phyloP scores from a whole-genome alignment of 2,888 invertebrate species.

The Drosophila pseudotalamancana region DNA sequence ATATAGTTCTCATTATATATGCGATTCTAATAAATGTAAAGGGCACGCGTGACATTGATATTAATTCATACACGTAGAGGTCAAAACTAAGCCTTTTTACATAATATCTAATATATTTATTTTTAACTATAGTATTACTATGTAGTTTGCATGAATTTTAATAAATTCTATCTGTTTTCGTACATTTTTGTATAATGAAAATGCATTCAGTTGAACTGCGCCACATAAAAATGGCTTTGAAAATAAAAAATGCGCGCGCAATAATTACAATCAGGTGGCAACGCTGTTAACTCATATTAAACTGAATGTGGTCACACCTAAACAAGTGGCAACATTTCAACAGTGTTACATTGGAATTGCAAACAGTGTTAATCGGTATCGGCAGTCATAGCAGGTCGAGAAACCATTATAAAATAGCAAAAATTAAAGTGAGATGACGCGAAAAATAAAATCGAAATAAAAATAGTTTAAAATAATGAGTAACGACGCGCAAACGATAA shows the following conservation, averaged over 20 bases:
- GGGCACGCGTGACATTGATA: too few species aligned
- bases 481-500: slow-evolving; percentile 49
- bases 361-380: slow-evolving; percentile 40
- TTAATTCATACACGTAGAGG: too few species aligned
- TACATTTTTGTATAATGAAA: too few species aligned
- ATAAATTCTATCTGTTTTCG: too few species aligned
- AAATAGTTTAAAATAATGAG: slow-evolving; percentile 23
- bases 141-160: too few species aligned
- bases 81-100: too few species aligned
- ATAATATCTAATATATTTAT: too few species aligned
- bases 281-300: not conserved
- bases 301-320: slow-evolving; percentile 16
- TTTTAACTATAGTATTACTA: too few species aligned
- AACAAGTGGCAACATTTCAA: slow-evolving; percentile 6
- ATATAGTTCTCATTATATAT: too few species aligned
- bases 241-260: not conserved
- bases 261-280: slow-evolving; percentile 7
- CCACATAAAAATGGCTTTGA: not conserved
- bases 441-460: slow-evolving; percentile 43
- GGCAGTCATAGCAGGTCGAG: slow-evolving; percentile 61
- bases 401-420: slow-evolving; percentile 68
- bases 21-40: too few species aligned
- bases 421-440: slow-evolving; percentile 69
- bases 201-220: not conserved
- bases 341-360: slow-evolving; percentile 29